Evolutionary conservation across 2,888 invertebrate species (phyloP).

Genomic region (Hymenopus coronatus): DNA sequence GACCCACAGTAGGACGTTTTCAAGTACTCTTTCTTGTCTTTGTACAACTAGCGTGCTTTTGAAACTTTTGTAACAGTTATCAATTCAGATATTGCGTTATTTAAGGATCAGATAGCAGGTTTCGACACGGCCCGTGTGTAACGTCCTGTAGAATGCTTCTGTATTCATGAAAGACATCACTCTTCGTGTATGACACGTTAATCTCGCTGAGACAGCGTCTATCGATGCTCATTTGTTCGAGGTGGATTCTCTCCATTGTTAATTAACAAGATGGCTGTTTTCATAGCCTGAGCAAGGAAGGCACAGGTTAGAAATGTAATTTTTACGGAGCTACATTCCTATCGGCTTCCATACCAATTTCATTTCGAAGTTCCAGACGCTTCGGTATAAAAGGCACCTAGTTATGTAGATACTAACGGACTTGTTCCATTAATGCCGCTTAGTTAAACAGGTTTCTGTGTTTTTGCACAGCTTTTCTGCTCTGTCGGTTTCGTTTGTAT

Average conservation of each 20-base stretch:
- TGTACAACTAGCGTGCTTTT: no score
- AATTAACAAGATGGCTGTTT: not conserved
- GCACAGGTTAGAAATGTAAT: not conserved
- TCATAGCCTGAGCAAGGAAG: no score
- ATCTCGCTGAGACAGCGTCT: not conserved
- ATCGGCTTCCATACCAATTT: not conserved
- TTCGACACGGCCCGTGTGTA: no score
- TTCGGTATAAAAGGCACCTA: not conserved
- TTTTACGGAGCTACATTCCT: not conserved
- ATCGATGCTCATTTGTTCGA: not conserved
- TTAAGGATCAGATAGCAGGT: no score
- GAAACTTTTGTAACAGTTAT: no score
- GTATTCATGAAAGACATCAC: no score
- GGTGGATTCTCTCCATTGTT: not conserved
- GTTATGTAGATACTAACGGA: not conserved
- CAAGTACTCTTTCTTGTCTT: no score
- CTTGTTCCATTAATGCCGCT: not conserved
- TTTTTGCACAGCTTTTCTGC: not conserved
- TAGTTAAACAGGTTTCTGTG: not conserved
- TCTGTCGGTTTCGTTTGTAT: not conserved
- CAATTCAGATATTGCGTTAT: no score
- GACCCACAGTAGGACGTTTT: no score
- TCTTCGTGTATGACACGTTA: no score
- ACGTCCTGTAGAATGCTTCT: no score
- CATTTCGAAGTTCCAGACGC: not conserved